phyloP scores from a whole-genome alignment of 2,888 invertebrate genomes.

The Drosophila algonquin region DNA sequence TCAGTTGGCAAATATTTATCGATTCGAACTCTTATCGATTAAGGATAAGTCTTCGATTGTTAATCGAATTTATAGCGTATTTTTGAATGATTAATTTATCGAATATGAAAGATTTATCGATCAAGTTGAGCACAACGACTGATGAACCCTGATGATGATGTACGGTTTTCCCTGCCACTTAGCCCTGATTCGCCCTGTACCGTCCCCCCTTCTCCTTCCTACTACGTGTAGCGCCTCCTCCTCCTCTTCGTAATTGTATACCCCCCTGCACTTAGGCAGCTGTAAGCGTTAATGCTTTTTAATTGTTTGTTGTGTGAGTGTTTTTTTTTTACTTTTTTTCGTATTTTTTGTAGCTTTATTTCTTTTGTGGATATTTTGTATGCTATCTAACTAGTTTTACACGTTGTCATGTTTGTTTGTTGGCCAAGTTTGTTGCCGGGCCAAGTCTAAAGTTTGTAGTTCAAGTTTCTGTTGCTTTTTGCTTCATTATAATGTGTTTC shows the following conservation, averaged over 20 bases:
- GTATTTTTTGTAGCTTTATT: constrained; percentile 1
- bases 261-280: constrained; percentile 73
- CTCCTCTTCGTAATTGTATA: constrained; percentile 37
- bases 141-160: not conserved
- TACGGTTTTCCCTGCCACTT: constrained; percentile 3
- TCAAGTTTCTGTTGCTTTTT: constrained; percentile 49
- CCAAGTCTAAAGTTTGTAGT: constrained; percentile 70
- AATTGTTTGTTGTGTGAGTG: constrained; percentile 53
- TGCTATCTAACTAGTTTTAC: constrained; percentile 69
- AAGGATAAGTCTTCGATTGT: too few species aligned
- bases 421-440: constrained; percentile 30
- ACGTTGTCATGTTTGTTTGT: constrained; percentile 49
- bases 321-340: constrained; percentile 14
- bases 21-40: too few species aligned
- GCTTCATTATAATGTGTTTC: constrained; percentile 29
- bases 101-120: too few species aligned
- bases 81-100: too few species aligned
- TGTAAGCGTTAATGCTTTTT: constrained; percentile 77
- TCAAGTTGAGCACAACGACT: not conserved
- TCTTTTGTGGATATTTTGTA: constrained; percentile 42
- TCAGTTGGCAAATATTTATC: too few species aligned
- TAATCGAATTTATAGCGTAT: too few species aligned
- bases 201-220: not conserved
- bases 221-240: not conserved
- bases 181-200: constrained; percentile 33